phyloP scores from a whole-genome alignment of 2,797 vertebrate genomes.

The Oreochromis grahami region DNA sequence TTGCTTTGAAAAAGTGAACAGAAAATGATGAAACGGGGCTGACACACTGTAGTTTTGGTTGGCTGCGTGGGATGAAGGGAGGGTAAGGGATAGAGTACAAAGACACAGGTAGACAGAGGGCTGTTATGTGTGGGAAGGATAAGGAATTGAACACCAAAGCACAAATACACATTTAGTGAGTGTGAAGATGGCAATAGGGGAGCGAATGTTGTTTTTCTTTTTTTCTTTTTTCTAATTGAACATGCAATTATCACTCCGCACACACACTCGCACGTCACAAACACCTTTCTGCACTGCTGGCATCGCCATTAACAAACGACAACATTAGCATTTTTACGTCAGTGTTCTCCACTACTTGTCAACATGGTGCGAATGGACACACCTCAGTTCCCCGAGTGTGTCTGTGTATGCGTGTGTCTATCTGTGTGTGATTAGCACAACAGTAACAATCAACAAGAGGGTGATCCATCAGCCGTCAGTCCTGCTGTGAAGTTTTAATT shows the following conservation, averaged over 20 bases:
- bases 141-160: slow-evolving; percentile 6
- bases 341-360: not conserved
- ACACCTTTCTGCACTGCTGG: not conserved
- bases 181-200: not conserved
- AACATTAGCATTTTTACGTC: not conserved
- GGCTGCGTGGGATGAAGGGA: slow-evolving; percentile 64
- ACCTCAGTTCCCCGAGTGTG: not conserved
- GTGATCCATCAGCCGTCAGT: slow-evolving; percentile 76
- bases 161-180: not conserved
- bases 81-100: slow-evolving; percentile 50
- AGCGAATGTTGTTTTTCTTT: not conserved
- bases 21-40: slow-evolving; percentile 67
- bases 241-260: not conserved
- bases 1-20: slow-evolving; percentile 53
- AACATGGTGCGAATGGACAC: slow-evolving; percentile 22
- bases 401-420: not conserved
- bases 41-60: slow-evolving; percentile 72
- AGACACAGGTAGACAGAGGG: slow-evolving; percentile 48
- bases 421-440: slow-evolving; percentile 50
- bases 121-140: slow-evolving; percentile 26
- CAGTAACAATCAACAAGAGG: slow-evolving; percentile 75
- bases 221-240: slow-evolving; percentile 19
- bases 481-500: slow-evolving; percentile 78
- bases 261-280: not conserved
- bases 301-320: slow-evolving; percentile 19